A percentile compares a stretch with the other conserved stretches of the same genome.
These are phyloP conservation scores for Chymomyza procnemis DNA, from an alignment of 2,888 invertebrate genomes.

Conservation along the genomic window DNA sequence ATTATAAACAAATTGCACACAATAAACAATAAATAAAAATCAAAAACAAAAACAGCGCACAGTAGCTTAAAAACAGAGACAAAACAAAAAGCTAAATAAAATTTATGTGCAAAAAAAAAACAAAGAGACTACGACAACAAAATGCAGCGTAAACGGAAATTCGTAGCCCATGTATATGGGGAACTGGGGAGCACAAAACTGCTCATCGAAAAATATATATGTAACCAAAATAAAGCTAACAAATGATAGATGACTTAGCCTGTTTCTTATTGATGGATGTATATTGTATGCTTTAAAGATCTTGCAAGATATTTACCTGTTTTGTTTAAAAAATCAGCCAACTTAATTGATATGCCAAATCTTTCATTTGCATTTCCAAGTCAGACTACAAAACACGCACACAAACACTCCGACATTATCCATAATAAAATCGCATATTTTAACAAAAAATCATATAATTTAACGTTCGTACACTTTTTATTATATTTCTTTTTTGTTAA, in stretches of 20 bases:
- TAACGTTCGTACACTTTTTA: not conserved
- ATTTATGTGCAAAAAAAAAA: constrained; percentile 24
- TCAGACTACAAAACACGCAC: not conserved
- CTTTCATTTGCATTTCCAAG: not conserved
- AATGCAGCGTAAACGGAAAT: constrained; percentile 42
- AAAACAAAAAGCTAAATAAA: constrained; percentile 15
- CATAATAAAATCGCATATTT: not conserved
- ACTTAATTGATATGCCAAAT: not conserved
- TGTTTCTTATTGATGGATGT: not conserved
- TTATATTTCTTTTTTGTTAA: not conserved
- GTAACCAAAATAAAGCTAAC: not conserved
- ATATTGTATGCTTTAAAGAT: not conserved
- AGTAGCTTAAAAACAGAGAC: not conserved
- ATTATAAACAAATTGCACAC: constrained; percentile 14
- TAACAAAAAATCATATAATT: not conserved
- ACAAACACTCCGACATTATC: not conserved
- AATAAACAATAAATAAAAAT: not conserved
- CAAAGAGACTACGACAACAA: constrained; percentile 29
- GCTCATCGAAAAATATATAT: not conserved
- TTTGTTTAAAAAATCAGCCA: not conserved
- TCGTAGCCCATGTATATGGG: not conserved
- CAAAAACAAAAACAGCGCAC: not conserved
- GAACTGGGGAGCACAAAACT: not conserved
- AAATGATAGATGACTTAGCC: not conserved
- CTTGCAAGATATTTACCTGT: not conserved